Base-by-base conservation (phyloP, 2,888 invertebrate species). In the Orchesellides sinensis region DNA sequence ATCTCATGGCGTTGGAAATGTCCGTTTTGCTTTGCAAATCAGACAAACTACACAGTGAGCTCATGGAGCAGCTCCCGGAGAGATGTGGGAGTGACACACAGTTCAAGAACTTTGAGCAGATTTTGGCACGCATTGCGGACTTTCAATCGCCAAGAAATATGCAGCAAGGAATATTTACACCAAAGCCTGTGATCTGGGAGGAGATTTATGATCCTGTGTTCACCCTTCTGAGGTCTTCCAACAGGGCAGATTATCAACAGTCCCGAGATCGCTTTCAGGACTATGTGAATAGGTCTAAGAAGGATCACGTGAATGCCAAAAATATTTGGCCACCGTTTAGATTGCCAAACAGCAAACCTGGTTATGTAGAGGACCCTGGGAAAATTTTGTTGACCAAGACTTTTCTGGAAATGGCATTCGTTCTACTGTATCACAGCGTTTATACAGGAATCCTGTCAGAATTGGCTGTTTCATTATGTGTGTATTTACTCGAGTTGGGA, bases 11-110 rank as follows among this genome's bases (percentile, higher is more conserved):
- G 49, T 92, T 97, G 86, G 98, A 98, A 91, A 96, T 98, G 92
- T 95, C 97, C 83, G 96, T 97, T 0, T 91, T 98, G 68, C 91
- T 99, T 61, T 96, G 98, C 87, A 97, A 97, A 90, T 95, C 95
- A 45, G 98, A 98, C 91, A 96, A 97, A 90, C 98, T 98, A 0
- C 98, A 98, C 91, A 97, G 97, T 86, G 98, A 98, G 90, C 92
- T 98, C 61, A 93, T 96, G 90, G 98, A 98, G 90, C 91, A 96
- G 83, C 96, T 98, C 95, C 98, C 98, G 0, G 98, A 98, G 91
- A 92, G 97, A 25, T 97, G 97, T 85, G 97, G 97, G 17, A 75
- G 74, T 61, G 84, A 85, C 54, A 94, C 95, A 17, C 95, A 96
- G 90, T 95, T 95, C 65, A 89, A 88, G 89, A 96, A 96, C 91